These are phyloP conservation scores for Microplitis mediator DNA, from an alignment of 1,140 invertebrate genomes.

Conservation along the genomic window DNA sequence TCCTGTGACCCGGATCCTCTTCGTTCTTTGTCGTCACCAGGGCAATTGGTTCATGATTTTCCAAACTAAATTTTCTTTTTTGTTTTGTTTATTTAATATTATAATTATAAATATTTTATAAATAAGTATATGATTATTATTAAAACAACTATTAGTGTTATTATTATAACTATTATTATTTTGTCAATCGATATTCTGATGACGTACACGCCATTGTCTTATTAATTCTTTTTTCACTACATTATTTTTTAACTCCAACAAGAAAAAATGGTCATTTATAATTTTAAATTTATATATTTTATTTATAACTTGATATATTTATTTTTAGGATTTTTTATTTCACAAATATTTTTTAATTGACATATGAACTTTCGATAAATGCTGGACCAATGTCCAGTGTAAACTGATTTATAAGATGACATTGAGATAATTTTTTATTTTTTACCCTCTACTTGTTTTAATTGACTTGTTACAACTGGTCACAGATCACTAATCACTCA, in stretches of 20 bases:
- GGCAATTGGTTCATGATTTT: slow-evolving; percentile 16
- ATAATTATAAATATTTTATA: neutral
- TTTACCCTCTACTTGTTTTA: too few species aligned
- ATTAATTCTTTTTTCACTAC: neutral
- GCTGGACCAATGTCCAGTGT: too few species aligned
- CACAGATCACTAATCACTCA: too few species aligned
- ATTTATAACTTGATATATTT: too few species aligned
- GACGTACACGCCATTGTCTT: slow-evolving; percentile 26
- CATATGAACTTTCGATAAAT: too few species aligned
- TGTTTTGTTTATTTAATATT: neutral
- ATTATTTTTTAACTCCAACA: neutral
- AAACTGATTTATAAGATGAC: too few species aligned
- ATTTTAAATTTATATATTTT: neutral
- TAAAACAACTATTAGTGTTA: neutral
- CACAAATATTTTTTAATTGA: too few species aligned
- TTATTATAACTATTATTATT: neutral
- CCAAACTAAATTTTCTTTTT: neutral
- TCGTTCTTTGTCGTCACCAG: slow-evolving; percentile 20
- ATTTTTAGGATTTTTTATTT: too few species aligned
- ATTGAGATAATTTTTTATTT: too few species aligned
- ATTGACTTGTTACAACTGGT: too few species aligned
- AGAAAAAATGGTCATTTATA: neutral
- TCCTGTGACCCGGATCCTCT: slow-evolving; percentile 23
- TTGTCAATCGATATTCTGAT: slow-evolving; percentile 27
- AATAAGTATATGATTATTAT: neutral